Conservation (phyloP, 2,888 invertebrate species). For the Disparrhopalites patrizii region DNA sequence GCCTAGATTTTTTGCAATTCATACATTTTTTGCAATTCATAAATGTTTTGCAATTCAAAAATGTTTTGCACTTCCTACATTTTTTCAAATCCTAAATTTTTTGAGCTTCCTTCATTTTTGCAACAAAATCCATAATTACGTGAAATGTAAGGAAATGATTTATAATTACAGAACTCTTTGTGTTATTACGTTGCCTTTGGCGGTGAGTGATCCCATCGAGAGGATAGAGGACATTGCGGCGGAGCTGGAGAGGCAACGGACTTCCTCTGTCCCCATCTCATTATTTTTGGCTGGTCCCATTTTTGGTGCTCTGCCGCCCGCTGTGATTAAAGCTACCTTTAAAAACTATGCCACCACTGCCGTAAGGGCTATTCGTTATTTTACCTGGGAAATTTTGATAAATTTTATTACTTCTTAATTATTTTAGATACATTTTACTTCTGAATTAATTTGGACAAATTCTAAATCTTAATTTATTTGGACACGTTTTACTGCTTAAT, state of each 20-base stretch:
- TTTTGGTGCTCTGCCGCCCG: slow-evolving; percentile 24
- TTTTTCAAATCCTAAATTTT: not conserved
- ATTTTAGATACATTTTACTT: not conserved
- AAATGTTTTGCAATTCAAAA: not conserved
- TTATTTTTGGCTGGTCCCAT: slow-evolving; percentile 21
- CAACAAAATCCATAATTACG: not conserved
- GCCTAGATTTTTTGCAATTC: slow-evolving; percentile 4
- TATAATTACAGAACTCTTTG: slow-evolving; percentile 23
- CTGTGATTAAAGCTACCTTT: slow-evolving; percentile 17
- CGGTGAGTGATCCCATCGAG: slow-evolving; percentile 7
- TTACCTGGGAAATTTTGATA: not conserved
- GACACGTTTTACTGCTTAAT: too few species aligned
- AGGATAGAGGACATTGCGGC: slow-evolving; percentile 5
- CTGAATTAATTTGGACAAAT: too few species aligned
- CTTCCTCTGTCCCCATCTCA: slow-evolving; percentile 20
- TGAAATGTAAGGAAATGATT: too few species aligned
- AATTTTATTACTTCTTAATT: not conserved
- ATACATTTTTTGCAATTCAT: not conserved
- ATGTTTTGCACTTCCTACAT: not conserved
- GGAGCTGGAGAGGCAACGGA: slow-evolving; percentile 19
- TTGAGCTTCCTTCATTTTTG: not conserved
- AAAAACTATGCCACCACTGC: slow-evolving; percentile 27
- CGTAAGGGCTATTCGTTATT: slow-evolving; percentile 9
- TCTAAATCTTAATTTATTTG: too few species aligned
- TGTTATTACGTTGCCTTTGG: slow-evolving; percentile 27